Conservation (phyloP, 2,113 vertebrate species). For the Ancistrus triradiatus region DNA sequence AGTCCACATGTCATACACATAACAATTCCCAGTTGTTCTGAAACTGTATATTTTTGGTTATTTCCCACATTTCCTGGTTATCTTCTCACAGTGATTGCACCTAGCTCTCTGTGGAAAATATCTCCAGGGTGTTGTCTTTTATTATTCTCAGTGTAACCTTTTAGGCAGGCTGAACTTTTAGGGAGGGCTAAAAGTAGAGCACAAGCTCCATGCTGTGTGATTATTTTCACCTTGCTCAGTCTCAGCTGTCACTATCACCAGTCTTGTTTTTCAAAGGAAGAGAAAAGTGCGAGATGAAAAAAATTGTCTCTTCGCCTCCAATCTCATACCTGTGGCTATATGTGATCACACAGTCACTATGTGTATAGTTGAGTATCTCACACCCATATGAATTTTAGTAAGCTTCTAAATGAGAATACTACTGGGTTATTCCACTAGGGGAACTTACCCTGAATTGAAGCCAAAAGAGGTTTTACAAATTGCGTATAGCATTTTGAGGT, state of each 20-base stretch:
- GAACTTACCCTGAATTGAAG: neutral
- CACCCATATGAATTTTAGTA: neutral
- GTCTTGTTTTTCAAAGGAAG: slow-evolving; percentile 10
- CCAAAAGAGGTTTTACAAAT: neutral
- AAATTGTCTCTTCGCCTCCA: too few species aligned
- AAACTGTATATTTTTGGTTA: slow-evolving; percentile 7
- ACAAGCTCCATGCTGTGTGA: slow-evolving; percentile 28
- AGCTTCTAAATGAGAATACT: neutral
- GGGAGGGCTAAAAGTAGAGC: slow-evolving; percentile 17
- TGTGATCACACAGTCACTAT: neutral
- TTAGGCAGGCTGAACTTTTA: slow-evolving; percentile 23
- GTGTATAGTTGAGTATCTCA: neutral
- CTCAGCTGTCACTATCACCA: slow-evolving; percentile 14
- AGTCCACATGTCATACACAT: neutral
- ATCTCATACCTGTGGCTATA: neutral
- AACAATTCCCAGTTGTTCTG: neutral
- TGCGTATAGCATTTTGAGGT: too few species aligned
- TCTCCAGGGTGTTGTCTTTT: slow-evolving; percentile 21
- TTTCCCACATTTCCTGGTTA: neutral
- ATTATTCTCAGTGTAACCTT: slow-evolving; percentile 34
- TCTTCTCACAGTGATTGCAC: slow-evolving; percentile 8
- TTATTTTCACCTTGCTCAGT: slow-evolving; percentile 16
- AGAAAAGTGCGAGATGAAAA: slow-evolving; percentile 6
- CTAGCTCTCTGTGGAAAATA: slow-evolving; percentile 6
- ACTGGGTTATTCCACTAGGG: too few species aligned